Base-by-base conservation (phyloP, 35 echinoderm and acorn worm genomes). In the Apostichopus parvimensis region DNA sequence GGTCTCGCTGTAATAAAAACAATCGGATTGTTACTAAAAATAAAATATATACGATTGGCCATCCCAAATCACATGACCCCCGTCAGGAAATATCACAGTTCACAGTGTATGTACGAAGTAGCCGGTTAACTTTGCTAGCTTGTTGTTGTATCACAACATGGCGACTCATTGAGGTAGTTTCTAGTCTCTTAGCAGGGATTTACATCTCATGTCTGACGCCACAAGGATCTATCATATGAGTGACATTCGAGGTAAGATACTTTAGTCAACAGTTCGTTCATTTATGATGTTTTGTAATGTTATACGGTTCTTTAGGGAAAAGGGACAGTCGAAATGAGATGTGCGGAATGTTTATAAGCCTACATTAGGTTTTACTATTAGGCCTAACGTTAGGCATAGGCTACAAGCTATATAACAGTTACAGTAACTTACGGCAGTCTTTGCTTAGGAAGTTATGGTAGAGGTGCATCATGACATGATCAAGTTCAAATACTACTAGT, bases 21-120 rank as follows among this genome's bases (percentile, higher is more conserved):
- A 88, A 88, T 88, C 68, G 86, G 86, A 54, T 88, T 88, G 86
- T 88, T 88, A 72, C 86, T 88, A 88, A 72, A 15, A 88, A 88
- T 88, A 88, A 88, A 71, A 54, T 52, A 9, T 12, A 54, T 21
- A 6, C 68, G 86, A 88, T 88, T 88, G 86, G 86, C 68, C 53
- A 45, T 88, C 28, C 5, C 11, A 82, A 68, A 28, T 72, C 86
- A 88, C 86, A 53, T 88, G 86, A 66, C 25, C 60, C 2, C 64
- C 34, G 86, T 72, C 86, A 88, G 86, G 86, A 88, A 88, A 88
- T 88, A 88, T 88, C 86, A 88, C 86, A 88, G 86, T 88, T 88
- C 86, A 88, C 22, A 88, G 57, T 66, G 86, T 73, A 26, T 72
- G 57, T 59, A 54, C 55, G 79, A 54, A 80, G 81, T 84, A 84